phyloP scores from a whole-genome alignment of 2,888 invertebrate species.

The Idaea straminata region DNA sequence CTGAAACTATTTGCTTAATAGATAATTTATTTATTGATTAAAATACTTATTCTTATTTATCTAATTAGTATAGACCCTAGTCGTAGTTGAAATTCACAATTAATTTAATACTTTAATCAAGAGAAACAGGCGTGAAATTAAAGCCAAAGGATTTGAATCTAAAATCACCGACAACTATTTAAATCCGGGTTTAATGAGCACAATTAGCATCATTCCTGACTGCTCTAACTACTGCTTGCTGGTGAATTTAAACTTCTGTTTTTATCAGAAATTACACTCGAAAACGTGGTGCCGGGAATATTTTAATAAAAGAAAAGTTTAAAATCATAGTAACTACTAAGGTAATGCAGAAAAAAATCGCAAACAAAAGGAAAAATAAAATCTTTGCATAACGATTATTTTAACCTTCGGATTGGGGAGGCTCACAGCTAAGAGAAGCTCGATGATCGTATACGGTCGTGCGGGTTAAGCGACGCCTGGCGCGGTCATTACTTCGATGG shows the following conservation, averaged over 20 bases:
- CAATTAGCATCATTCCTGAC: slow-evolving; percentile 8
- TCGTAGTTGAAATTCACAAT: not conserved
- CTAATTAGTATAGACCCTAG: not conserved
- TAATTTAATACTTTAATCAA: slow-evolving; percentile 16
- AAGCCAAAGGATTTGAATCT: slow-evolving; percentile 27
- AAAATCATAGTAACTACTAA: not conserved
- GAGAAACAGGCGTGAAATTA: slow-evolving; percentile 24
- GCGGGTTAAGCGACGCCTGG: no score
- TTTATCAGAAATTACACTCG: not conserved
- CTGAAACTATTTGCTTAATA: no score
- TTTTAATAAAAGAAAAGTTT: not conserved
- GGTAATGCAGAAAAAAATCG: not conserved
- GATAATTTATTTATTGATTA: no score
- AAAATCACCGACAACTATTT: slow-evolving; percentile 26
- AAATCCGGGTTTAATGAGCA: slow-evolving; percentile 21
- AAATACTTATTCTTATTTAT: no score
- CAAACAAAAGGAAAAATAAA: no score
- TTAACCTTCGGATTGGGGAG: no score
- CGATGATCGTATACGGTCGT: no score
- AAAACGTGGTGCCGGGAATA: not conserved
- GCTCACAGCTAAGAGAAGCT: no score
- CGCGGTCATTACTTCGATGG: no score
- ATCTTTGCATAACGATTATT: no score
- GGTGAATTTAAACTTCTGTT: not conserved
- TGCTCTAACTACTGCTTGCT: not conserved